Conservation (phyloP, 2,797 vertebrate genomes). For the Okamejei kenojei region DNA sequence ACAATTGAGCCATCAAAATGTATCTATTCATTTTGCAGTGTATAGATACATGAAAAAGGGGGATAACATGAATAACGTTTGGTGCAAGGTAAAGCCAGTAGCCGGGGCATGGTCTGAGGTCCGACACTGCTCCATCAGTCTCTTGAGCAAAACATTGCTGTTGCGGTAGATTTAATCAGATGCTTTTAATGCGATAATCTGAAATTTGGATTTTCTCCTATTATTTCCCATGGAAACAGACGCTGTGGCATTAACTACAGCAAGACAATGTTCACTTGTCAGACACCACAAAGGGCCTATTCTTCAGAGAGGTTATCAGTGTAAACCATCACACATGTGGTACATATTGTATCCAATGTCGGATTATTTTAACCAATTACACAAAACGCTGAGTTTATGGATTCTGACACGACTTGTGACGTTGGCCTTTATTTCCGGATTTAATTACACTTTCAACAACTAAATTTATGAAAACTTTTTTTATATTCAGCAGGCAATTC, state of each 20-base stretch:
- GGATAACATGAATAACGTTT: no score
- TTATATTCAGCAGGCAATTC: no score
- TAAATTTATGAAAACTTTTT: neutral
- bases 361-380: neutral
- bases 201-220: neutral
- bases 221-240: constrained; percentile 8
- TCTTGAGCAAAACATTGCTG: neutral
- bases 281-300: neutral
- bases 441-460: neutral
- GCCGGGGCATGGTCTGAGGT: neutral
- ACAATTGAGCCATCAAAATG: no score
- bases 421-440: neutral
- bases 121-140: neutral
- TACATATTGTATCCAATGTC: neutral
- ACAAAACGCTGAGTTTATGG: neutral
- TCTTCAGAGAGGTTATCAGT: no score
- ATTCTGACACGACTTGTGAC: neutral
- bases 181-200: neutral
- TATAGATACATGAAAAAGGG: no score
- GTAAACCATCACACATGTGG: neutral
- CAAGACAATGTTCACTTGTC: neutral
- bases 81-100: no score
- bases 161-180: neutral
- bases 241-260: neutral
- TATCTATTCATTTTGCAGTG: no score